Evolutionary conservation across 2,797 vertebrate genomes (phyloP).

Genomic region (Clarias laeviceps): DNA sequence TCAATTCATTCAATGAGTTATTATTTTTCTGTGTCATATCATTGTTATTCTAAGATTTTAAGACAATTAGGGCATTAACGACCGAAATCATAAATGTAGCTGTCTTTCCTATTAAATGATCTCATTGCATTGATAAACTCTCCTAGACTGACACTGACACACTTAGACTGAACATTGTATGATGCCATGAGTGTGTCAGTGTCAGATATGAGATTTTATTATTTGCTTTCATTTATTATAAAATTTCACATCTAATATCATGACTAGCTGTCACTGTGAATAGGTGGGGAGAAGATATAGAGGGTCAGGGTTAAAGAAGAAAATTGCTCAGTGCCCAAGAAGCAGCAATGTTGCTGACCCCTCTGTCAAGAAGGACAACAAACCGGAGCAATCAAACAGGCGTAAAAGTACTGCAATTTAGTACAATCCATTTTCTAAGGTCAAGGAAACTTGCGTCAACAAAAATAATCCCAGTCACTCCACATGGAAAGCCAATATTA

Average conservation of each 20-base stretch:
- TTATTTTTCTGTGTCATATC: too few relatives aligned
- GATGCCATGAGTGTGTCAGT: not conserved
- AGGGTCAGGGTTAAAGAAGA: not conserved
- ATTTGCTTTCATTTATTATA: not conserved
- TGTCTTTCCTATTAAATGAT: not conserved
- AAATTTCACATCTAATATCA: not conserved
- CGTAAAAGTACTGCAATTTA: constrained; percentile 36
- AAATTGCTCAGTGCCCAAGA: not conserved
- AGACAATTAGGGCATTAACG: too few relatives aligned
- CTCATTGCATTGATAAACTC: not conserved
- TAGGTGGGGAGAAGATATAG: not conserved
- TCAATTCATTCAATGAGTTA: too few relatives aligned
- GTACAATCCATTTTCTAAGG: constrained; percentile 28
- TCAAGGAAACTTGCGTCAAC: constrained; percentile 11
- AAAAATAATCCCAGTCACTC: constrained; percentile 27
- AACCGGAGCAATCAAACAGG: constrained; percentile 30
- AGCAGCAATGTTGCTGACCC: constrained; percentile 10
- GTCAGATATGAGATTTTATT: not conserved
- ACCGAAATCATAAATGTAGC: not conserved
- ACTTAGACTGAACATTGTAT: too few relatives aligned
- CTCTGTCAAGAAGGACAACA: constrained; percentile 12
- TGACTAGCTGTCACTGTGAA: not conserved
- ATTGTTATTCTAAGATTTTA: too few relatives aligned
- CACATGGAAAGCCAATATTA: constrained; percentile 43
- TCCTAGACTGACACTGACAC: too few relatives aligned